These are phyloP conservation scores for Pseudolaguvia tuberculata DNA, from an alignment of 2,113 vertebrate genomes.

Conservation along the genomic window DNA sequence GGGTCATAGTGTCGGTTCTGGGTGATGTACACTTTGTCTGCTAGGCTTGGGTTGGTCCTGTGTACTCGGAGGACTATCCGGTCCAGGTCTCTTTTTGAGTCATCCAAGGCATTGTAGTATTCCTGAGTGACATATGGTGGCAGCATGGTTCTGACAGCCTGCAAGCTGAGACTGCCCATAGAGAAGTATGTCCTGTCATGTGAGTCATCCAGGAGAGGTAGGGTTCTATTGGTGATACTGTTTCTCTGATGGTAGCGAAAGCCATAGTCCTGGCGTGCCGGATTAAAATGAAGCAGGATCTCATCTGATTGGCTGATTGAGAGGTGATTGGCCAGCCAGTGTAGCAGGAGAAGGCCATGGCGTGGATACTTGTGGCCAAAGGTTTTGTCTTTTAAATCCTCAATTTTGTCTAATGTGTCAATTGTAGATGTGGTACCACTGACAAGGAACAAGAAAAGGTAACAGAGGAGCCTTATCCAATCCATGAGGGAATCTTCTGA, in stretches of 20 bases:
- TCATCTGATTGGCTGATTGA: background rate
- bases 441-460: background rate
- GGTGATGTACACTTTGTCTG: constrained; percentile 33
- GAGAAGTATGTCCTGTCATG: constrained; percentile 11
- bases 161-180: constrained; percentile 24
- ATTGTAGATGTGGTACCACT: background rate
- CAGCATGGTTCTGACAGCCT: constrained; percentile 6
- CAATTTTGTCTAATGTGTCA: constrained; percentile 5
- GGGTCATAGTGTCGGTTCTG: background rate
- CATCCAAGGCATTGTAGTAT: constrained; percentile 9
- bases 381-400: constrained; percentile 3
- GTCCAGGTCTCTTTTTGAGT: constrained; percentile 22
- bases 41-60: background rate
- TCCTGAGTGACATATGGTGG: constrained; percentile 29
- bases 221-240: background rate
- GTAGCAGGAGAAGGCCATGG: constrained; percentile 35
- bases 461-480: background rate
- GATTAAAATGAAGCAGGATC: constrained; percentile 9
- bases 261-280: constrained; percentile 23
- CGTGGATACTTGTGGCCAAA: constrained; percentile 22
- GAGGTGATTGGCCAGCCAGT: constrained; percentile 24
- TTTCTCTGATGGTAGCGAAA: background rate
- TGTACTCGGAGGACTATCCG: constrained; percentile 23
- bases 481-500: constrained; percentile 13
- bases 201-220: background rate